phyloP scores from a whole-genome alignment of 1,140 invertebrate species.

The Saccostrea echinata region DNA sequence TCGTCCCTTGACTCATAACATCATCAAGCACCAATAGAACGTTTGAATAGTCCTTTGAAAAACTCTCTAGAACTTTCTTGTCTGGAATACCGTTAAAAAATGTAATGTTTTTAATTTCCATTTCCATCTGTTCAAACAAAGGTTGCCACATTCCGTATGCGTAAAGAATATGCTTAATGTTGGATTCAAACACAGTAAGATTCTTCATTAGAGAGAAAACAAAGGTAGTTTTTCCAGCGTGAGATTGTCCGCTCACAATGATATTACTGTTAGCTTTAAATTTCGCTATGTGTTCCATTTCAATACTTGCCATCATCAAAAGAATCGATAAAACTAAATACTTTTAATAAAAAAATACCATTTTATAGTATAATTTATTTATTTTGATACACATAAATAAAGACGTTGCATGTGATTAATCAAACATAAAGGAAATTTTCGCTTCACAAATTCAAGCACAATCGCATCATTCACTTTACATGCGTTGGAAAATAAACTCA shows the following conservation, averaged over 20 bases:
- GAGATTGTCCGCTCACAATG: not conserved
- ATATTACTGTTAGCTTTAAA: constrained; percentile 31
- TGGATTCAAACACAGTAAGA: not conserved
- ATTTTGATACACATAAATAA: constrained; percentile 13
- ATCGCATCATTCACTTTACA: constrained; percentile 23
- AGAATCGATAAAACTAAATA: not conserved
- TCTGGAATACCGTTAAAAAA: constrained; percentile 47
- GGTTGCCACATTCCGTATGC: constrained; percentile 45
- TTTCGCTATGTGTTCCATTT: constrained; percentile 1
- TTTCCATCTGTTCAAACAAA: constrained; percentile 47
- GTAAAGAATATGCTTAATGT: constrained; percentile 7
- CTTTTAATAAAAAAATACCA: constrained; percentile 2
- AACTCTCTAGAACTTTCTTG: constrained; percentile 28
- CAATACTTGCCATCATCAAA: not conserved
- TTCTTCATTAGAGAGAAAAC: constrained; percentile 38
- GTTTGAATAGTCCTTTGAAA: not conserved
- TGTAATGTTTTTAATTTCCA: constrained; percentile 38
- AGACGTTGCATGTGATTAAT: not conserved
- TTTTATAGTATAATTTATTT: not conserved
- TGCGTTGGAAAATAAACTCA: constrained; percentile 31
- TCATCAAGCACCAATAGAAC: constrained; percentile 50
- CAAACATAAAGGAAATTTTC: constrained; percentile 46
- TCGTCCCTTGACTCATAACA: constrained; percentile 38
- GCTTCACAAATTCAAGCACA: constrained; percentile 18
- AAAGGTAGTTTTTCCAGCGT: constrained; percentile 17